phyloP scores from a whole-genome alignment of 2,797 vertebrate genomes.

The Notamacropus eugenii region DNA sequence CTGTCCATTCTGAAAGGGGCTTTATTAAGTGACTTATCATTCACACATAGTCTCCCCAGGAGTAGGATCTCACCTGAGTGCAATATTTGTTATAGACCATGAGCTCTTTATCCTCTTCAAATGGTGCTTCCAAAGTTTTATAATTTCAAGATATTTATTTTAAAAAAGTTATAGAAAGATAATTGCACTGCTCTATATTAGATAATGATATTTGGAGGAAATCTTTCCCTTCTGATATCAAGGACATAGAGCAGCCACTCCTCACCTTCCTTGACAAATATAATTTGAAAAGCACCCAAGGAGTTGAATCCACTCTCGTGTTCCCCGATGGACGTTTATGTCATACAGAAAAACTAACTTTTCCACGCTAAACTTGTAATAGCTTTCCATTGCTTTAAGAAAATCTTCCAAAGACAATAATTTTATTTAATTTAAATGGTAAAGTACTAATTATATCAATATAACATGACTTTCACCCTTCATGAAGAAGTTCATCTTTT shows the following conservation, averaged over 20 bases:
- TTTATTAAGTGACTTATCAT: slow-evolving; percentile 60
- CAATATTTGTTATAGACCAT: slow-evolving; percentile 47
- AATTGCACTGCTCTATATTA: slow-evolving; percentile 28
- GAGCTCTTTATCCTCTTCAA: slow-evolving; percentile 20
- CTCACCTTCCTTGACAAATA: neutral
- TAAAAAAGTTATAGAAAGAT: neutral
- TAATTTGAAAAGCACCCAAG: neutral
- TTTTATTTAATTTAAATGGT: neutral
- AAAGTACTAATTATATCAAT: neutral
- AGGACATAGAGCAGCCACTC: neutral
- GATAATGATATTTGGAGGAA: neutral
- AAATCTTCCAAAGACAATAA: neutral
- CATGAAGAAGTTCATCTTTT: slow-evolving; percentile 3
- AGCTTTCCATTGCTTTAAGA: slow-evolving; percentile 6
- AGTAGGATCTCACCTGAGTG: slow-evolving; percentile 28
- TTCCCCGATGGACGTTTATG: neutral
- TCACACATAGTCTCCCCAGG: slow-evolving; percentile 41
- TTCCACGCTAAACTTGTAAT: slow-evolving; percentile 1
- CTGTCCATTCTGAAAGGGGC: slow-evolving; percentile 59
- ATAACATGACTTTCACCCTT: neutral
- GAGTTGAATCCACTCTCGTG: neutral
- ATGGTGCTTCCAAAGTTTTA: neutral
- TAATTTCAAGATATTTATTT: slow-evolving; percentile 3
- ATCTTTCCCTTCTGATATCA: neutral
- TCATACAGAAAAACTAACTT: neutral